Conservation (phyloP, 2,797 vertebrate genomes). For the Aeoliscus strigatus region DNA sequence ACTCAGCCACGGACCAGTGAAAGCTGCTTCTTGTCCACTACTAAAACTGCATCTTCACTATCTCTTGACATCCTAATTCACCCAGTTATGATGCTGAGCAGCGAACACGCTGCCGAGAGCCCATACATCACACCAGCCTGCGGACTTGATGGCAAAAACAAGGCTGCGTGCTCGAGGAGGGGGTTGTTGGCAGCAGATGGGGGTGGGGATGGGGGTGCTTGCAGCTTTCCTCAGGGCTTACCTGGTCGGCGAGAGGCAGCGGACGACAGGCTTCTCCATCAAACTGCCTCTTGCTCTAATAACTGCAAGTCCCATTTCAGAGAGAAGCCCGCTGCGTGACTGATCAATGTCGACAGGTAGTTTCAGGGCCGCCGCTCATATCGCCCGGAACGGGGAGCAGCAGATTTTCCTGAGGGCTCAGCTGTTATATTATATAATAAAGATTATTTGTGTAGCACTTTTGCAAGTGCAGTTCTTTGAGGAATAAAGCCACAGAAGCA, state of each 20-base stretch:
- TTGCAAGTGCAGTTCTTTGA: conserved; percentile 29
- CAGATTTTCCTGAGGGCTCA: conserved; percentile 60
- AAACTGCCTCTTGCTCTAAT: conserved; percentile 75
- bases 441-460: conserved; percentile 49
- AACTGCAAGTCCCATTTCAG: conserved; percentile 70
- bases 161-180: conserved; percentile 29
- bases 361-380: conserved; percentile 71
- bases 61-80: conserved; percentile 45
- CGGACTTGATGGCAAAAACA: conserved; percentile 36
- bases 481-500: conserved; percentile 43
- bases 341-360: conserved; percentile 79
- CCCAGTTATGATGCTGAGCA: conserved; percentile 23
- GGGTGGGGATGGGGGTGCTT: conserved; percentile 5
- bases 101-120: conserved; percentile 27
- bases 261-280: conserved; percentile 61
- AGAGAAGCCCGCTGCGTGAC: conserved; percentile 61
- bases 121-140: conserved; percentile 42
- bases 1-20: conserved; percentile 18
- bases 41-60: conserved; percentile 18
- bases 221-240: conserved; percentile 56
- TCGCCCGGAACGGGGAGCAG: conserved; percentile 51
- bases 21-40: conserved; percentile 19
- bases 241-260: conserved; percentile 53
- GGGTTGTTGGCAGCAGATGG: neutral
- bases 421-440: conserved; percentile 60